A percentile compares a stretch with the other conserved stretches of the same genome.
Evolutionary conservation across 2,888 invertebrate genomes (phyloP).

Genomic region (Latrodectus elegans): DNA sequence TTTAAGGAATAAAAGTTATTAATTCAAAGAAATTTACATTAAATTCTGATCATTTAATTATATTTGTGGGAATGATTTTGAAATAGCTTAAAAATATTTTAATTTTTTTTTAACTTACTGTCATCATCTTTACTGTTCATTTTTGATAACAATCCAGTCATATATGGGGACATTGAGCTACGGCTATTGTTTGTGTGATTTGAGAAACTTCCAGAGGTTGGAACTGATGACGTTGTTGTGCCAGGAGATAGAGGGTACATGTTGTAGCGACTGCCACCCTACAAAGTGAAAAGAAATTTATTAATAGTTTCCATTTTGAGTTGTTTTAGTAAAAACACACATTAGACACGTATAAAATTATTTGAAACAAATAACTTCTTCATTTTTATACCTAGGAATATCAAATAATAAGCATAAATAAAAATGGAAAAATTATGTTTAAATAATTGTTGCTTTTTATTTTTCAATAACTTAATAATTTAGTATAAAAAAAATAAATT

Average conservation of each 20-base stretch:
- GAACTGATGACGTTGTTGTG: constrained; percentile 49
- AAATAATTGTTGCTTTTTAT: too few relatives aligned
- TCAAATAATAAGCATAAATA: too few relatives aligned
- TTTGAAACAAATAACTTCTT: too few relatives aligned
- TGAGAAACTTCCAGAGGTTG: constrained; percentile 52
- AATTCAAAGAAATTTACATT: too few relatives aligned
- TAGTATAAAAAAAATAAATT: too few relatives aligned
- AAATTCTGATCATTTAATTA: not conserved
- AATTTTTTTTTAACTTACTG: constrained; percentile 77
- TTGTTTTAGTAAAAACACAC: too few relatives aligned
- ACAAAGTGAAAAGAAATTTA: not conserved
- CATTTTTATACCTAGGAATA: too few relatives aligned
- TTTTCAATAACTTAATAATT: too few relatives aligned
- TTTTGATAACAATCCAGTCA: constrained; percentile 75
- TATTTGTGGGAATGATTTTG: constrained; percentile 23
- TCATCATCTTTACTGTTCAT: constrained; percentile 81
- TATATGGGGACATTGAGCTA: constrained; percentile 74
- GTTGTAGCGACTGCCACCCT: constrained; percentile 62
- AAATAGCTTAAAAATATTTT: not conserved
- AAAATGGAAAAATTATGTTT: too few relatives aligned
- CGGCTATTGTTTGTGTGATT: constrained; percentile 48
- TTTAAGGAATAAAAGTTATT: too few relatives aligned
- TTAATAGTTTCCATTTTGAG: too few relatives aligned
- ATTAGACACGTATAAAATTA: too few relatives aligned
- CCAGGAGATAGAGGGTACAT: constrained; percentile 64